phyloP scores from a whole-genome alignment of 64 coral and sea anemone genomes.

The Pachyseris speciosa region DNA sequence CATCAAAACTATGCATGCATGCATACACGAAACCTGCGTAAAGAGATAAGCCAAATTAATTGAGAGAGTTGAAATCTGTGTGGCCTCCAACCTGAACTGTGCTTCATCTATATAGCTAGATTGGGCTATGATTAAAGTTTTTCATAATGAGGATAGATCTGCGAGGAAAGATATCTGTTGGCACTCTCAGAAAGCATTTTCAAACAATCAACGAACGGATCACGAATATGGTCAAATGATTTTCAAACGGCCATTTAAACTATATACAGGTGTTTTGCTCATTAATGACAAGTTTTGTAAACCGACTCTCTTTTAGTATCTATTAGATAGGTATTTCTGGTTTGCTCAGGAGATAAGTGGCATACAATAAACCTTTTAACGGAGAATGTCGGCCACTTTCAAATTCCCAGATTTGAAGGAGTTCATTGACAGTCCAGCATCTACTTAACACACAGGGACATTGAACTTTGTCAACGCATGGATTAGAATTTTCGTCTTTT shows the following conservation, averaged over 20 bases:
- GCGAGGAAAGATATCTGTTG: not conserved
- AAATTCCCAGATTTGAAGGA: not conserved
- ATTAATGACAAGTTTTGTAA: not conserved
- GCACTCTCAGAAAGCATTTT: not conserved
- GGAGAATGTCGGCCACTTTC: conserved; percentile 16
- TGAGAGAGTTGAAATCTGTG: not conserved
- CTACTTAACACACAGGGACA: not conserved
- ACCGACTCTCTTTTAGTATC: not conserved
- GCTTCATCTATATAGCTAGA: not conserved
- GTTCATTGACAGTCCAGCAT: not conserved
- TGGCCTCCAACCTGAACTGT: not conserved
- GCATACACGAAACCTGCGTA: not conserved
- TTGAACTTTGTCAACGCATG: conserved; percentile 8
- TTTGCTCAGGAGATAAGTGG: not conserved
- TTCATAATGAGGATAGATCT: not conserved
- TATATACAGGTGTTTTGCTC: not conserved
- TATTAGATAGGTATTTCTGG: not conserved
- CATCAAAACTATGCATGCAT: not conserved
- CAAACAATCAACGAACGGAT: not conserved
- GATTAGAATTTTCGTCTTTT: conserved; percentile 23
- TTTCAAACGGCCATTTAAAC: not conserved
- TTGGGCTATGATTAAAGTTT: not conserved
- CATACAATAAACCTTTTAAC: conserved; percentile 14
- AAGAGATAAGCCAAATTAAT: not conserved
- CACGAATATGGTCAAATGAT: not conserved